Evolutionary conservation across 2,113 vertebrate genomes (phyloP).

Genomic region (Myotis brandtii): DNA sequence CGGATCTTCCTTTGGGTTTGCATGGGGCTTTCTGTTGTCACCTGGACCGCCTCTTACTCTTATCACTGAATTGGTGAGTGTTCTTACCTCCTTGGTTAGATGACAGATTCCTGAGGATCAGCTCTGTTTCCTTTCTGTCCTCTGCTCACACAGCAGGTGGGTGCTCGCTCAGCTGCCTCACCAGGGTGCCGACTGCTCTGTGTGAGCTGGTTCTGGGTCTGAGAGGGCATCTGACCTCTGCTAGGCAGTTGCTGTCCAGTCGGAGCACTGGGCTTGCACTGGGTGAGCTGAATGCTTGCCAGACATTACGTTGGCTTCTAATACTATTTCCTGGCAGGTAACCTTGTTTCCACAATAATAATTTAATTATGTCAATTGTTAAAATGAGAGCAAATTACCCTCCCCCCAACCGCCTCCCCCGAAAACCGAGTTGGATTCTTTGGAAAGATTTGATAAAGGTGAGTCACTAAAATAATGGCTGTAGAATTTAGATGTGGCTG

Average conservation of each 20-base stretch:
- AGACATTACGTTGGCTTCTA: constrained; percentile 8
- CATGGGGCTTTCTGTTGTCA: background rate
- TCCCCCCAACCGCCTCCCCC: fast-evolving
- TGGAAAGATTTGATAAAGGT: constrained; percentile 57
- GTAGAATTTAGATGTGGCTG: background rate
- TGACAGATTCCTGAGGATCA: background rate
- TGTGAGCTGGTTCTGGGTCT: background rate
- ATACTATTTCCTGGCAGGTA: background rate
- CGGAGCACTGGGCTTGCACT: background rate
- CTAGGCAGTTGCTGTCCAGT: background rate
- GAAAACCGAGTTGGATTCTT: constrained; percentile 41
- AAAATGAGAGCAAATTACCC: background rate
- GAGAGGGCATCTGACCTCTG: background rate
- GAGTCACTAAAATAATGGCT: constrained; percentile 47
- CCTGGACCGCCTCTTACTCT: background rate
- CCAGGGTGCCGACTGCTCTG: background rate
- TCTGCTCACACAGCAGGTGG: background rate
- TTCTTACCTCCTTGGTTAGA: background rate
- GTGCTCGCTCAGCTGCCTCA: background rate
- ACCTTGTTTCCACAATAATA: background rate
- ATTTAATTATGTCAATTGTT: background rate
- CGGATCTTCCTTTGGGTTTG: background rate
- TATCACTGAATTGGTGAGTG: background rate
- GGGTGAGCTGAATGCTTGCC: background rate
- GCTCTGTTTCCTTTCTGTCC: background rate